A percentile compares a stretch with the other conserved stretches of the same genome.
Evolutionary conservation across 2,888 invertebrate genomes (phyloP).

Genomic region (Drosophila mimica): DNA sequence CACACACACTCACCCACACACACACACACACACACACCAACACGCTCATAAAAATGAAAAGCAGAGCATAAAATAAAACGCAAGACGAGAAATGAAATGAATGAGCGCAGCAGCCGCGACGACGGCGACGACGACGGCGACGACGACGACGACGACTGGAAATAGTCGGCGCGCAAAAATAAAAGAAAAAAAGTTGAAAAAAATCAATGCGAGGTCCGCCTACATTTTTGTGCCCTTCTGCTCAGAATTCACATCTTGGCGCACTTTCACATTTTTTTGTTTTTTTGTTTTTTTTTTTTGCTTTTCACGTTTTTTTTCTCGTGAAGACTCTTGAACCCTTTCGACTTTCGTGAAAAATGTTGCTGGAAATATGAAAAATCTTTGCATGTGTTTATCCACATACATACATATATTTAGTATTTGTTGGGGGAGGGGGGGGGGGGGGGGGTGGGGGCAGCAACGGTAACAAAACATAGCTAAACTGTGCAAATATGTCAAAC

Average conservation of each 20-base stretch:
- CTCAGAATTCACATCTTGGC: conserved; percentile 38
- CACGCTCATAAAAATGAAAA: conserved; percentile 67
- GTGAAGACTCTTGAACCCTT: conserved; percentile 66
- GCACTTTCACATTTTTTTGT: conserved; percentile 52
- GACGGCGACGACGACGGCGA: conserved; percentile 20
- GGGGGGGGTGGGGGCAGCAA: background rate
- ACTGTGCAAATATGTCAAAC: conserved; percentile 79
- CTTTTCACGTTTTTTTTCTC: conserved; percentile 16
- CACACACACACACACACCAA: conserved; percentile 21
- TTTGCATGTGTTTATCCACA: conserved; percentile 50
- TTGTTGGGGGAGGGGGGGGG: background rate
- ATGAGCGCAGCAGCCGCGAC: conserved; percentile 65
- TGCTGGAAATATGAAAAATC: conserved; percentile 76
- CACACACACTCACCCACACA: conserved; percentile 32
- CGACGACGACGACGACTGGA: conserved; percentile 31
- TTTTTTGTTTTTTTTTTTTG: background rate
- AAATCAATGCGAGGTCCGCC: conserved; percentile 68
- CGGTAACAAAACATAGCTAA: conserved; percentile 35
- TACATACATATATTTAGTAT: conserved; percentile 18
- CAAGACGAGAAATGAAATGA: conserved; percentile 73
- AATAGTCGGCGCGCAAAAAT: conserved; percentile 32
- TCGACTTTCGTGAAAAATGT: conserved; percentile 69
- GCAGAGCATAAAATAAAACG: conserved; percentile 70
- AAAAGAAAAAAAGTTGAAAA: conserved; percentile 37
- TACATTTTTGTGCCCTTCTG: conserved; percentile 36